Percentiles rank a stretch among this genome's conserved stretches.
Evolutionary conservation across 2,797 vertebrate species (phyloP).

Genomic region (Danio albolineatus): DNA sequence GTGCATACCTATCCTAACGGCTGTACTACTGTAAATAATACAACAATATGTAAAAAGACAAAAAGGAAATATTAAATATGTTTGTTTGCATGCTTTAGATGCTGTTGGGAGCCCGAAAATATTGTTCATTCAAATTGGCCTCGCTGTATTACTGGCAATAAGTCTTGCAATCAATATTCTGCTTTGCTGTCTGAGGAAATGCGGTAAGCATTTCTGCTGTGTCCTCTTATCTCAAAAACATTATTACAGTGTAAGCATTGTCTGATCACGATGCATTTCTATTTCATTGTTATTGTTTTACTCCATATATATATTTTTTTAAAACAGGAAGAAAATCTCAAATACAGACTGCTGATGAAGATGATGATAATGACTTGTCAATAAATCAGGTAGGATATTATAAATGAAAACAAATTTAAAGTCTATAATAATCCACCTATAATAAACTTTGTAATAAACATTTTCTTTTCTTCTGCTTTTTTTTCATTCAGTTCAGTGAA

Average conservation of each 20-base stretch:
- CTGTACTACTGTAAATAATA: too few species aligned
- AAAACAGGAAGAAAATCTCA: conserved; percentile 16
- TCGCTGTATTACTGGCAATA: conserved; percentile 15
- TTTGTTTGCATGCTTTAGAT: not conserved
- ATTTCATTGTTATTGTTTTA: not conserved
- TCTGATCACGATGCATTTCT: not conserved
- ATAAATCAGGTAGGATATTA: not conserved
- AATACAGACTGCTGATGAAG: not conserved
- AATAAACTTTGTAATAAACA: not conserved
- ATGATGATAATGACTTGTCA: not conserved
- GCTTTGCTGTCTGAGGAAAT: conserved; percentile 15
- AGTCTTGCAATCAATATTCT: conserved; percentile 23
- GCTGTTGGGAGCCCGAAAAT: not conserved
- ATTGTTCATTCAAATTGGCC: not conserved
- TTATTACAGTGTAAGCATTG: not conserved
- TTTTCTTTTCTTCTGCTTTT: not conserved
- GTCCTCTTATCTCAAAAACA: not conserved
- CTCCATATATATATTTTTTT: not conserved
- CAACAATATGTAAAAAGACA: too few species aligned
- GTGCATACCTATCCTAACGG: too few species aligned
- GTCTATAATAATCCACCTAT: not conserved
- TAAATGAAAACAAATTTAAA: not conserved
- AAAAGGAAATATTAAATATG: too few species aligned
- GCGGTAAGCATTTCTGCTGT: conserved; percentile 3
- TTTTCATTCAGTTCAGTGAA: conserved; percentile 5